phyloP scores from a whole-genome alignment of 2,888 invertebrate species.

The Standfussiana lucernea region DNA sequence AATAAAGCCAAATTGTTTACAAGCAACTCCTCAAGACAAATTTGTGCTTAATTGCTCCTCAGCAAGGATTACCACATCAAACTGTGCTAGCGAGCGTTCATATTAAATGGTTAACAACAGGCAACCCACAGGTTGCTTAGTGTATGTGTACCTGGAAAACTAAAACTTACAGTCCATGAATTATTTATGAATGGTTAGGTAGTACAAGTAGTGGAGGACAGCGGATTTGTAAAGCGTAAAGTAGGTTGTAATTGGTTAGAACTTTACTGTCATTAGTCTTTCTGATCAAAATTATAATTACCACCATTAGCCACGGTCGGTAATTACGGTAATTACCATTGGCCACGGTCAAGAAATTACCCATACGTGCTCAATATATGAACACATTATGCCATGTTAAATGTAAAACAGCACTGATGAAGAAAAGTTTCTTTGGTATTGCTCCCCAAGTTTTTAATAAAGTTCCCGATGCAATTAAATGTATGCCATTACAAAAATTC shows the following conservation, averaged over 20 bases:
- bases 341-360: too few species aligned
- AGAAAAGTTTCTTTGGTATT: too few species aligned
- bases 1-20: constrained; percentile 50
- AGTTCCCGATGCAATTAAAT: too few species aligned
- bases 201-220: constrained; percentile 51
- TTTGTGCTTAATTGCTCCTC: constrained; percentile 65
- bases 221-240: constrained; percentile 14
- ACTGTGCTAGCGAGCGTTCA: constrained; percentile 70
- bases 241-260: not conserved
- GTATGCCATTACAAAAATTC: too few species aligned
- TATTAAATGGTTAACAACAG: constrained; percentile 76
- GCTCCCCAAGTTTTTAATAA: too few species aligned
- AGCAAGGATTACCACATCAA: constrained; percentile 66
- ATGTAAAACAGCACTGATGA: too few species aligned
- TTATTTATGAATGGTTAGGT: constrained; percentile 74
- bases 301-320: too few species aligned
- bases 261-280: not conserved
- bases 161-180: constrained; percentile 82
- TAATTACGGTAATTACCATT: too few species aligned
- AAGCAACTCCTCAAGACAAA: constrained; percentile 54
- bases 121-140: constrained; percentile 75
- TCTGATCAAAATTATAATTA: not conserved
- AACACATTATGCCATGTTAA: too few species aligned
- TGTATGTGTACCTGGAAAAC: constrained; percentile 80
- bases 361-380: too few species aligned